phyloP scores from a whole-genome alignment of 2,888 invertebrate genomes.

The Leptopilina drosophilae region DNA sequence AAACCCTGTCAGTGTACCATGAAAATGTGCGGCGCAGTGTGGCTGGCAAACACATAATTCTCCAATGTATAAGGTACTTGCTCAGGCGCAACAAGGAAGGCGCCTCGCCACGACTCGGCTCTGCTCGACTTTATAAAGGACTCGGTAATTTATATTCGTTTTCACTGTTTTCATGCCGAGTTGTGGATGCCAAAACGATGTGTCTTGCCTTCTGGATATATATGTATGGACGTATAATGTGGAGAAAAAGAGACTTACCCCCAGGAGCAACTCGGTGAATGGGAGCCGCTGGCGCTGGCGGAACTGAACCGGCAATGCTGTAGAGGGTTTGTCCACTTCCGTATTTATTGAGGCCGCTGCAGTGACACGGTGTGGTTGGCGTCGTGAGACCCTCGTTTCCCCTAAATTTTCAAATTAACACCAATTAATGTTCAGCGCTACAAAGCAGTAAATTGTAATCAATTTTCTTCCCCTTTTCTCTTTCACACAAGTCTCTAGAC shows the following conservation, averaged over 20 bases:
- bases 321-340: slow-evolving; percentile 76
- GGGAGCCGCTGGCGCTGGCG: slow-evolving; percentile 71
- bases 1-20: slow-evolving; percentile 38
- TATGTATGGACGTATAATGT: no score
- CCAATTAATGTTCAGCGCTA: neutral
- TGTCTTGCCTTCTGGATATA: slow-evolving; percentile 18
- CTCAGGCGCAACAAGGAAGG: slow-evolving; percentile 6
- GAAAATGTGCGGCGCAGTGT: slow-evolving; percentile 34
- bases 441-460: neutral
- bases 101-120: neutral
- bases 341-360: slow-evolving; percentile 73
- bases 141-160: slow-evolving; percentile 32
- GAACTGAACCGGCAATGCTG: slow-evolving; percentile 74
- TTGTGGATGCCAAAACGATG: slow-evolving; percentile 6
- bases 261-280: slow-evolving; percentile 64
- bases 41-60: slow-evolving; percentile 50
- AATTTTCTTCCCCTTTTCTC: neutral
- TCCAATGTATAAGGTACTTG: slow-evolving; percentile 21
- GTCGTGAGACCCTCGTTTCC: slow-evolving; percentile 71
- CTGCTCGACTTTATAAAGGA: neutral
- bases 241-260: slow-evolving; percentile 64
- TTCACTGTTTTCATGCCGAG: slow-evolving; percentile 34
- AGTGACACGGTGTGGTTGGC: slow-evolving; percentile 76
- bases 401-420: slow-evolving; percentile 49
- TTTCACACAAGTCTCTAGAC: neutral